Percentiles rank a stretch among this genome's conserved stretches.
Evolutionary conservation across 2,888 invertebrate species (phyloP).

Genomic region (Xylocampa areola): DNA sequence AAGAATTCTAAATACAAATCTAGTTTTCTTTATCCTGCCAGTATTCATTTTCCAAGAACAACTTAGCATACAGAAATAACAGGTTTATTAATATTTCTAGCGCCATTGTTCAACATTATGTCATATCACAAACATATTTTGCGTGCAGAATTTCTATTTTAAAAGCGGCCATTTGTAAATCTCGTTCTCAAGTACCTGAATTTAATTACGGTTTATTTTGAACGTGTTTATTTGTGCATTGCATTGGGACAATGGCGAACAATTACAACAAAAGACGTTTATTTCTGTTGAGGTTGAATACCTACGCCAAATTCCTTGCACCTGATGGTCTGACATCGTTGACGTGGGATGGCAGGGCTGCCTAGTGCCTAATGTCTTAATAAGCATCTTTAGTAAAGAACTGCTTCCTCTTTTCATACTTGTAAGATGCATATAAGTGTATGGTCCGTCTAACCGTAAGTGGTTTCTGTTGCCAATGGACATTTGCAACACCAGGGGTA

Average conservation of each 20-base stretch:
- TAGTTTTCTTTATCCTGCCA: slow-evolving; percentile 11
- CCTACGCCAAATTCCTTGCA: slow-evolving; percentile 76
- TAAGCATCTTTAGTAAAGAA: no score
- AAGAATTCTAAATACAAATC: slow-evolving; percentile 29
- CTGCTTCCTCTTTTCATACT: no score
- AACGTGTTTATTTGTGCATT: slow-evolving; percentile 70
- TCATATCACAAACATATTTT: slow-evolving; percentile 31
- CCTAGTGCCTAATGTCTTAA: not conserved
- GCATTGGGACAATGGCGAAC: slow-evolving; percentile 69
- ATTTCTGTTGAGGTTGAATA: slow-evolving; percentile 77
- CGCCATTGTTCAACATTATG: slow-evolving; percentile 33
- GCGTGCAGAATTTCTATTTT: slow-evolving; percentile 43
- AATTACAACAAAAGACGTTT: slow-evolving; percentile 75
- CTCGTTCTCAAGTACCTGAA: slow-evolving; percentile 41
- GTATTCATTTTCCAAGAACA: slow-evolving; percentile 22
- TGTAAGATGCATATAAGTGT: no score
- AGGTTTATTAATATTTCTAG: slow-evolving; percentile 24
- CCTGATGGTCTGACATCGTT: slow-evolving; percentile 61
- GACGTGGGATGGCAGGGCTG: slow-evolving; percentile 29
- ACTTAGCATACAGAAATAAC: slow-evolving; percentile 17
- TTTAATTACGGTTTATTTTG: slow-evolving; percentile 64
- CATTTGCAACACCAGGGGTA: no score
- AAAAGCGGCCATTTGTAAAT: slow-evolving; percentile 48
- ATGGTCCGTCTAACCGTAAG: no score
- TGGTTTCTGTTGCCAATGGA: no score